These are phyloP conservation scores for Paguma larvata DNA, from an alignment of 2,797 vertebrate genomes.

Conservation along the genomic window DNA sequence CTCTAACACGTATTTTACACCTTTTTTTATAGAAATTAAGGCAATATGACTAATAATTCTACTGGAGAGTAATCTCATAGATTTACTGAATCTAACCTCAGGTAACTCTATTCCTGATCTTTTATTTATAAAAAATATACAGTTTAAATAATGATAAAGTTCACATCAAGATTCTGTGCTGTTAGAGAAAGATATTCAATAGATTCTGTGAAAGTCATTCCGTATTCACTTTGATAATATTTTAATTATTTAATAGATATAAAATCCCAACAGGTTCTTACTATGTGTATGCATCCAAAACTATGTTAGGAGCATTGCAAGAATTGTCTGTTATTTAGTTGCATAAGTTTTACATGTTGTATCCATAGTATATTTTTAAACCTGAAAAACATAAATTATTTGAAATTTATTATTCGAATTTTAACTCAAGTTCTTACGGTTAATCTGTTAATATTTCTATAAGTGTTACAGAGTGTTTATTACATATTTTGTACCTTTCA, in stretches of 20 bases:
- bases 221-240: neutral
- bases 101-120: neutral
- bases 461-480: neutral
- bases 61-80: neutral
- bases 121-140: neutral
- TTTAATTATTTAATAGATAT: constrained; percentile 28
- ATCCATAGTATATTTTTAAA: neutral
- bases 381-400: neutral
- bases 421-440: neutral
- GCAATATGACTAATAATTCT: neutral
- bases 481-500: neutral
- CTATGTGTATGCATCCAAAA: neutral
- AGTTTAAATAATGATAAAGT: neutral
- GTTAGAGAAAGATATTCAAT: neutral
- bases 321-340: neutral
- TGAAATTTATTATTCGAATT: neutral
- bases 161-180: neutral
- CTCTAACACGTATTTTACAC: neutral
- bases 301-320: neutral
- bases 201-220: neutral
- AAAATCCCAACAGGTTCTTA: neutral
- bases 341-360: neutral
- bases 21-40: neutral
- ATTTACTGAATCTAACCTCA: neutral
- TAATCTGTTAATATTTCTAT: neutral